Conservation (phyloP, 2,797 vertebrate genomes). For the Podarcis siculus region DNA sequence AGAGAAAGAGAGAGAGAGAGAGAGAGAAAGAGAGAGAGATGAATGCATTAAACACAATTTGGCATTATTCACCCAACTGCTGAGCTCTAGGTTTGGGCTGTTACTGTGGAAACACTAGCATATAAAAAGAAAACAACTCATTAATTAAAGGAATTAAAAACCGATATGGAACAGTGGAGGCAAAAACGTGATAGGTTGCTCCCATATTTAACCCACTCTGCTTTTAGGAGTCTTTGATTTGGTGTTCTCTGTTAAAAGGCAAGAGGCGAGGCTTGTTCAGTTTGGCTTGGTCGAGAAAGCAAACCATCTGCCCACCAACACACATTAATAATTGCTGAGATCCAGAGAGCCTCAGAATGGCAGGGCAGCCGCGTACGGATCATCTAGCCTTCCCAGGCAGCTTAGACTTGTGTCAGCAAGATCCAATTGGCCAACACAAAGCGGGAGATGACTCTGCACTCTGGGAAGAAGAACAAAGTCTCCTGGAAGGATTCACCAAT, state of each 20-base stretch:
- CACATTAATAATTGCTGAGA: conserved; percentile 35
- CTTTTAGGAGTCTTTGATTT: neutral
- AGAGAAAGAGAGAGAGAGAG: conserved; percentile 37
- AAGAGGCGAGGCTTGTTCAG: neutral
- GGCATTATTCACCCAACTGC: conserved; percentile 68
- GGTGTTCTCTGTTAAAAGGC: accelerated
- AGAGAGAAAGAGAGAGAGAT: conserved; percentile 36
- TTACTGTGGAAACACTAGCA: conserved; percentile 74
- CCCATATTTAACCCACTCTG: conserved; percentile 24
- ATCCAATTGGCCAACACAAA: neutral
- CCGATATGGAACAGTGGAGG: conserved; percentile 54
- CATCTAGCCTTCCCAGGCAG: neutral
- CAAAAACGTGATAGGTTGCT: conserved; percentile 51
- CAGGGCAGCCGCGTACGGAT: neutral
- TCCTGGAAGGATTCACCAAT: neutral
- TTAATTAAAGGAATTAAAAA: conserved; percentile 70
- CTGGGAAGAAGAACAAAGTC: neutral
- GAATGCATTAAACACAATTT: conserved; percentile 54
- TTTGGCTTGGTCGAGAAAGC: neutral
- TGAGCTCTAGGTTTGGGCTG: conserved; percentile 63
- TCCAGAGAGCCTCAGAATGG: neutral
- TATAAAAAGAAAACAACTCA: conserved; percentile 64
- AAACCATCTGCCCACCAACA: conserved; percentile 42
- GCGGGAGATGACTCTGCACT: neutral
- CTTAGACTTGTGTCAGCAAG: too few relatives aligned